Evolutionary conservation across 2,888 invertebrate genomes (phyloP).

Genomic region (Zaprionus obscuricornis): DNA sequence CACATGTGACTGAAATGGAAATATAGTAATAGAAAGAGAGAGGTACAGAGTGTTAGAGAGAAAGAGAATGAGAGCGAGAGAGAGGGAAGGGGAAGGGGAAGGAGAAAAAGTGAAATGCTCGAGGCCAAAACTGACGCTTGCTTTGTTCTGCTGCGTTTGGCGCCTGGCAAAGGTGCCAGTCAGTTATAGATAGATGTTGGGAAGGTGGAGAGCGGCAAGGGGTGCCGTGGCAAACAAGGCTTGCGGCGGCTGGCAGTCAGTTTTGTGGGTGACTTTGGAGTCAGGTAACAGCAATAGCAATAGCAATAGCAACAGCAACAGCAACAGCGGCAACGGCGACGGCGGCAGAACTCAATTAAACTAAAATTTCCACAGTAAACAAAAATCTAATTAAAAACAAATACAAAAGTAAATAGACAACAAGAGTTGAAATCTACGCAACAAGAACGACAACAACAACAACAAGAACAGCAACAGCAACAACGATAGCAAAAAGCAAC

Average conservation of each 20-base stretch:
- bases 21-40: conserved; percentile 6
- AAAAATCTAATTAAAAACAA: conserved; percentile 79
- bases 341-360: conserved; percentile 69
- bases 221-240: conserved; percentile 1
- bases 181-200: not conserved
- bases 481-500: not conserved
- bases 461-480: not conserved
- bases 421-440: conserved; percentile 52
- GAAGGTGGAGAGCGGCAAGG: not conserved
- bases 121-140: conserved; percentile 51
- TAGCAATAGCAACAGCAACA: conserved; percentile 2
- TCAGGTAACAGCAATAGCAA: conserved; percentile 11
- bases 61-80: not conserved
- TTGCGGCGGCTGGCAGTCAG: conserved; percentile 25
- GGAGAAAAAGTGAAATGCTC: conserved; percentile 15
- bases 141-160: conserved; percentile 46
- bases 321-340: conserved; percentile 1
- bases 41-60: not conserved
- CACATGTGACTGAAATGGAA: conserved; percentile 35
- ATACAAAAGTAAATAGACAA: conserved; percentile 73
- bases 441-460: conserved; percentile 11
- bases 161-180: conserved; percentile 37
- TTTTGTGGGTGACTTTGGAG: conserved; percentile 48
- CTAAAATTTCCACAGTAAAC: conserved; percentile 73
- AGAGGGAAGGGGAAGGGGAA: too few relatives aligned